Base-by-base conservation (phyloP, 2,797 vertebrate species). In the Amblyraja radiata region DNA sequence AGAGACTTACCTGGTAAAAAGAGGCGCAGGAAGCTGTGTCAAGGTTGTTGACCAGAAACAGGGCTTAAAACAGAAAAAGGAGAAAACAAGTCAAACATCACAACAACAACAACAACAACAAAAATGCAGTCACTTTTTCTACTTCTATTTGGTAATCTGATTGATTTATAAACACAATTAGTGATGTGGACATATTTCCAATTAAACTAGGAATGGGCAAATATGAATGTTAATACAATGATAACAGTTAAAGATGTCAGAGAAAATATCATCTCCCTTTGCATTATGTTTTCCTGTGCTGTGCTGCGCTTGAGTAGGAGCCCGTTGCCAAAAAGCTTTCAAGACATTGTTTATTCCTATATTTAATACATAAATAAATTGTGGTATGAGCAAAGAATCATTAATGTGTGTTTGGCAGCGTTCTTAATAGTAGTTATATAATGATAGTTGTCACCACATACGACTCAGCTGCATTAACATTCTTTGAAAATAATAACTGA, bases 351-450 rank as follows among this genome's bases (percentile, higher is more conserved):
- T n/a, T 32, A 88, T 32, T 63, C 61, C 14, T 88, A 63, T 65
- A 61, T 88, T 88, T 63, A 88, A 63, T 88, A 65, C 83, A 63
- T 65, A 65, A 88, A 65, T 88, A 88, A 88, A 88, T 88, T 88
- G 58, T 65, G 14, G 13, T 61, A 32, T 2, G 13, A 65, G 14
- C 28, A 88, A 84, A 65, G 83, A 14, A 88, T 65, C n/a, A 16
- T 65, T 88, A 86, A 58, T 63, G 61, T 88, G 58, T 32, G 28
- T 63, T 6, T 65, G 14, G 13, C 83, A 54, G 61, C 63, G 5
- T 88, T 61, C 10, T 88, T 88, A 65, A 32, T 88, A 88, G 61
- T n/a, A 88, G 25, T 88, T 65, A 32, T 16, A 65, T 88, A 32
- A 88, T 61, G 83, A 63, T 32, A 16, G 83, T 63, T 46, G 58